Conservation (phyloP, 1,140 invertebrate genomes). For the Scaptomyza graminum region DNA sequence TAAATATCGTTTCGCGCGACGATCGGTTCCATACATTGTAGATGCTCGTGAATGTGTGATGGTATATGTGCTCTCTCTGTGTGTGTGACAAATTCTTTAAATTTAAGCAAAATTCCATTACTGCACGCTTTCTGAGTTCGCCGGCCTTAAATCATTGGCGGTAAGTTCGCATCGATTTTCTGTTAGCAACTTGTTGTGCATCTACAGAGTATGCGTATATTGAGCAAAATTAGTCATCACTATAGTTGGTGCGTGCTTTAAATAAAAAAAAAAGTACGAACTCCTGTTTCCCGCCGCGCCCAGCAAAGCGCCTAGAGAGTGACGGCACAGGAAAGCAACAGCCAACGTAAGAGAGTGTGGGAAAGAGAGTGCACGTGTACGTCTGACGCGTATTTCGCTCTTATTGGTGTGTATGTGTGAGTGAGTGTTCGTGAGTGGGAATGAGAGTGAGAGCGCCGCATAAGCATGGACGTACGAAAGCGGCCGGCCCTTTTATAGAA, state of each 20-base stretch:
- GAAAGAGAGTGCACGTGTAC: slow-evolving; percentile 36
- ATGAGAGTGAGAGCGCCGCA: slow-evolving; percentile 28
- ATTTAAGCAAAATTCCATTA: slow-evolving; percentile 58
- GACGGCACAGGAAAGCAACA: slow-evolving; percentile 65
- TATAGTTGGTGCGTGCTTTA: slow-evolving; percentile 51
- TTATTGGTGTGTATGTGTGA: slow-evolving; percentile 5
- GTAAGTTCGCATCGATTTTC: slow-evolving; percentile 60
- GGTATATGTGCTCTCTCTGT: slow-evolving; percentile 29
- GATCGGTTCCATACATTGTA: slow-evolving; percentile 42
- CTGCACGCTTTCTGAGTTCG: slow-evolving; percentile 32
- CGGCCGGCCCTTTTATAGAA: slow-evolving; percentile 37
- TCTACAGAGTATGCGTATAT: slow-evolving; percentile 12
- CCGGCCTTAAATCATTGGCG: slow-evolving; percentile 43
- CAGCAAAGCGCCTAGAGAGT: slow-evolving; percentile 55
- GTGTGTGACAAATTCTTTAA: slow-evolving; percentile 53
- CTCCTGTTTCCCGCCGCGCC: slow-evolving; percentile 74
- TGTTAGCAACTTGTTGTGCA: slow-evolving; percentile 45
- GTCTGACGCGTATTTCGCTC: slow-evolving; percentile 17
- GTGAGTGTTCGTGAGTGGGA: slow-evolving; percentile 18
- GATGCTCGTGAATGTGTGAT: slow-evolving; percentile 18
- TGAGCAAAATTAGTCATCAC: slow-evolving; percentile 65
- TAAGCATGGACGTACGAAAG: slow-evolving; percentile 44
- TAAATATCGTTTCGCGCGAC: slow-evolving; percentile 46
- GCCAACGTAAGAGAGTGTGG: slow-evolving; percentile 49
- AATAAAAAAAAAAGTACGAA: slow-evolving; percentile 59